Conservation (phyloP, 2,797 vertebrate species). For the Schizopygopsis pylzovi region DNA sequence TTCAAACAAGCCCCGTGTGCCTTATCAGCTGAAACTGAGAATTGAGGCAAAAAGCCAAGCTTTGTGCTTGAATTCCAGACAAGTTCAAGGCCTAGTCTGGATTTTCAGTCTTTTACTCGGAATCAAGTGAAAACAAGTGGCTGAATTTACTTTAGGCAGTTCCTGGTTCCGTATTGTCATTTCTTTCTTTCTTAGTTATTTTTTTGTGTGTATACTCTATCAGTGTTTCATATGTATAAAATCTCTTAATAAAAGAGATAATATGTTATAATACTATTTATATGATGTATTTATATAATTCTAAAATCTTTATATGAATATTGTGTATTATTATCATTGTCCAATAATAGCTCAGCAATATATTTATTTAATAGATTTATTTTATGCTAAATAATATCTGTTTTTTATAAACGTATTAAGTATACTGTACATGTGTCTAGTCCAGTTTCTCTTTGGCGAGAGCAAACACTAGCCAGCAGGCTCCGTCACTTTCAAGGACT, state of each 20-base stretch:
- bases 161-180: slow-evolving; percentile 8
- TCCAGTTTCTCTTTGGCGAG: background rate
- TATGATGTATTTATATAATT: background rate
- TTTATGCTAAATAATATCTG: background rate
- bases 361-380: background rate
- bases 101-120: slow-evolving; percentile 11
- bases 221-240: background rate
- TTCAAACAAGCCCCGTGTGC: slow-evolving; percentile 51
- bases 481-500: slow-evolving; percentile 14
- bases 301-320: background rate
- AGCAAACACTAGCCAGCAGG: slow-evolving; percentile 28
- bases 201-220: too few species aligned
- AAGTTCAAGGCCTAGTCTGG: slow-evolving; percentile 26
- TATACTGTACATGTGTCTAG: background rate
- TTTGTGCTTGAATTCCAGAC: slow-evolving; percentile 49
- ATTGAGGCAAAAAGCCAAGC: slow-evolving; percentile 51
- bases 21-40: slow-evolving; percentile 53
- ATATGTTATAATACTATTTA: background rate
- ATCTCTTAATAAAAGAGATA: background rate
- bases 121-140: background rate
- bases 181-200: background rate
- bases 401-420: background rate
- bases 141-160: slow-evolving; percentile 3
- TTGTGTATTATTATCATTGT: background rate
- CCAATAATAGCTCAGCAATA: background rate